Evolutionary conservation across 2,113 vertebrate species (phyloP), one percentile per base, ranked within the genome.

Genomic region (Burhinus oedicnemus): DNA sequence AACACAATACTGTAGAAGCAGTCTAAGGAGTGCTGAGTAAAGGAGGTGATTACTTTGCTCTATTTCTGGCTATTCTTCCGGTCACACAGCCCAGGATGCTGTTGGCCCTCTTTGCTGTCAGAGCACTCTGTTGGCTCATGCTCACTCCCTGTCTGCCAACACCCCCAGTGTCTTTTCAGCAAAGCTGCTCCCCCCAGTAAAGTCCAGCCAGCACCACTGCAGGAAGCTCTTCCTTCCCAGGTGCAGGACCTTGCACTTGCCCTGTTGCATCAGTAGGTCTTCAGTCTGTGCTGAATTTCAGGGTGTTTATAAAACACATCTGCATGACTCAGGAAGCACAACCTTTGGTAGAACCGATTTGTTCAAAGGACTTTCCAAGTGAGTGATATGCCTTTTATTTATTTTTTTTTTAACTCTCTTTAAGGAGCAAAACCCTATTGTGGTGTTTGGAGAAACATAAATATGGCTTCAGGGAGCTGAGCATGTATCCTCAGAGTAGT

Each of bases 381-480:
- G 16, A 51, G 19, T 8, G 5, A 5, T 8, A 21, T 40, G 17
- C 2, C 2, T 9, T 34, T 32, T 25, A n/a, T n/a, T n/a, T n/a
- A n/a, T n/a, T n/a, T n/a, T 15, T 23, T 54, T 40, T n/a, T 32
- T 70, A 54, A 58, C 13, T 23, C 15, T 89, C 6, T 68, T 7
- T 57, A 23, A 42, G n/a, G 22, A 83, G 3, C 1, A 76, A 88
- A 88, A 71, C 10, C 4, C 5, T 76, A 5, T 27, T 38, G 10
- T 27, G 20, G 8, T 49, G 25, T 47, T 78, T 40, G 49, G 34
- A 89, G 21, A 65, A 92, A 51, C 6, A 60, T 26, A 91, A 61
- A 19, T 38, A 52, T 3, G 38, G 1, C 27, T 81, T 74, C 44
- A 74, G 49, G 8, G 29, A 80, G 23, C 18, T 84, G 13, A 18